These are phyloP conservation scores for Hystrix cristata DNA, from an alignment of 2,113 vertebrate genomes.

Conservation along the genomic window DNA sequence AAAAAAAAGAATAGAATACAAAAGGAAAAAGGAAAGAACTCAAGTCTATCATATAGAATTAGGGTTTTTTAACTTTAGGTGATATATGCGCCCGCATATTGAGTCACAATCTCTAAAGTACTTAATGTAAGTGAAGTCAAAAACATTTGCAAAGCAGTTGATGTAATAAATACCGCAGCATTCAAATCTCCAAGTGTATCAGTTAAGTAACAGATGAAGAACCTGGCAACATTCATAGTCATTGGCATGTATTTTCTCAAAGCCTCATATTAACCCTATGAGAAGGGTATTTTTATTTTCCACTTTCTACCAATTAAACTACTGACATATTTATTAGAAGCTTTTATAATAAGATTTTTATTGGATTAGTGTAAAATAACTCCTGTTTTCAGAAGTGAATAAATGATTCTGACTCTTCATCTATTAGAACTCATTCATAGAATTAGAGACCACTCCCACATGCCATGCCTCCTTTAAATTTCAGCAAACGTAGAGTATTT, in stretches of 20 bases:
- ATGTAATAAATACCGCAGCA: background rate
- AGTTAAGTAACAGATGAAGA: no score
- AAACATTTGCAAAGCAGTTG: background rate
- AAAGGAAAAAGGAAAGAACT: background rate
- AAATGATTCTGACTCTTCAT: background rate
- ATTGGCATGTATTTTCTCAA: background rate
- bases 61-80: no score
- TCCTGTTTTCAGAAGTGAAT: no score
- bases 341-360: background rate
- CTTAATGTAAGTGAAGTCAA: background rate
- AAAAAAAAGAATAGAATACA: background rate
- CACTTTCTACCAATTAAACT: background rate
- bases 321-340: background rate
- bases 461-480: background rate
- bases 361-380: background rate
- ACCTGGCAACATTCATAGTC: background rate
- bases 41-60: no score
- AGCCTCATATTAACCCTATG: background rate
- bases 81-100: background rate
- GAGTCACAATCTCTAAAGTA: background rate
- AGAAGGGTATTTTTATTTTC: background rate
- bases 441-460: background rate
- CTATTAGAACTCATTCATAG: background rate
- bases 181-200: background rate
- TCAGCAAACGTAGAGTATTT: conserved; percentile 6